Evolutionary conservation across 2,113 vertebrate species (phyloP).

Genomic region (Salvelinus sp.): DNA sequence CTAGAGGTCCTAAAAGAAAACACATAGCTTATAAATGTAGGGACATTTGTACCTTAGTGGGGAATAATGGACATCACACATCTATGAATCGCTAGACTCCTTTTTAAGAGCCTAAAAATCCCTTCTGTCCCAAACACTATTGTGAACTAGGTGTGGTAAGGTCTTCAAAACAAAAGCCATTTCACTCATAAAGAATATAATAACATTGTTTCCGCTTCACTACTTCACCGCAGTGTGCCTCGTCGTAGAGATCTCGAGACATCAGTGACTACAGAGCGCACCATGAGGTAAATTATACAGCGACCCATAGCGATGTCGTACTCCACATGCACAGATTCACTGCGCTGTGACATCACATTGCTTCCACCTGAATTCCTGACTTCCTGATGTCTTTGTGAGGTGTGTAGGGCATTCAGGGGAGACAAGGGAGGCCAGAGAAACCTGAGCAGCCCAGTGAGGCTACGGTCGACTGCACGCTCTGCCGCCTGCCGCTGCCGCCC

Average conservation of each 20-base stretch:
- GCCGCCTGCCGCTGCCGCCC: constrained; percentile 52
- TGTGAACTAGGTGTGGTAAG: constrained; percentile 42
- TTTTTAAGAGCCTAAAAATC: constrained; percentile 59
- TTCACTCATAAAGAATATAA: constrained; percentile 57
- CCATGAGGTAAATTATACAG: constrained; percentile 63
- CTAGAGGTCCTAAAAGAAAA: constrained; percentile 64
- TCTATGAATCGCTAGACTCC: constrained; percentile 63
- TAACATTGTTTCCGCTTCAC: constrained; percentile 45
- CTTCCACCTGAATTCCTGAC: constrained; percentile 65
- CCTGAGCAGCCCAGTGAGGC: constrained; percentile 23
- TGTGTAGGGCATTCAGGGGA: constrained; percentile 22
- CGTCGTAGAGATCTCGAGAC: constrained; percentile 3
- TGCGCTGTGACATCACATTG: constrained; percentile 57
- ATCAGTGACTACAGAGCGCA: constrained; percentile 39
- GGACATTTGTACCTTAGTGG: constrained; percentile 58
- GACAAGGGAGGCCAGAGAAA: constrained; percentile 53
- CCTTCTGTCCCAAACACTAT: constrained; percentile 35
- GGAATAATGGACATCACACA: constrained; percentile 64
- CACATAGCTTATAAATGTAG: constrained; percentile 65
- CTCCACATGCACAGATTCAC: constrained; percentile 43
- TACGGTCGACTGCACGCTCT: constrained; percentile 59
- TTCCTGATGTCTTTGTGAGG: constrained; percentile 59
- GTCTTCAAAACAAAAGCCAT: constrained; percentile 33
- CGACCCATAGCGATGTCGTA: constrained; percentile 48
- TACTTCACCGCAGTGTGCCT: constrained; percentile 23